Evolutionary conservation across 2,797 vertebrate genomes (phyloP).

Genomic region (Sebastiscus albofasciatus): DNA sequence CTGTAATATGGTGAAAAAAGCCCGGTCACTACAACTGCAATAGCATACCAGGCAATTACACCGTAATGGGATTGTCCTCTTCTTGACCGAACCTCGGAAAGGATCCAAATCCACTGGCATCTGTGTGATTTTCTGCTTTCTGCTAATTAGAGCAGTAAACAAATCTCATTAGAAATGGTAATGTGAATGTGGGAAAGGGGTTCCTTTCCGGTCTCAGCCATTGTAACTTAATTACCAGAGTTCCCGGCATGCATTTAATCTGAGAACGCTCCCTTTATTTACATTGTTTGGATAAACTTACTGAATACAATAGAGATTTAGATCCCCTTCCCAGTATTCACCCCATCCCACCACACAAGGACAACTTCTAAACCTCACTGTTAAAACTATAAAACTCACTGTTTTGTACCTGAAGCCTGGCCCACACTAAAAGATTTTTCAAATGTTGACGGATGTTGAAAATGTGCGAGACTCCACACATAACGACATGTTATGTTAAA

Average conservation of each 20-base stretch:
- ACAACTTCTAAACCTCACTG: constrained; percentile 9
- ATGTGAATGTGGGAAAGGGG: constrained; percentile 56
- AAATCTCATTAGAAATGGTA: constrained; percentile 57
- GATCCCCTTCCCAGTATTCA: constrained; percentile 1
- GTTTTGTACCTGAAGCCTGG: neutral
- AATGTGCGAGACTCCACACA: no score
- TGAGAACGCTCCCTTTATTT: constrained; percentile 33
- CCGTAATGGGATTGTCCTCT: constrained; percentile 28
- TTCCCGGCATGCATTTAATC: constrained; percentile 36
- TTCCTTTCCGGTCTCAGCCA: constrained; percentile 27
- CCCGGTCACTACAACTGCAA: neutral
- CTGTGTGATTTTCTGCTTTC: constrained; percentile 47
- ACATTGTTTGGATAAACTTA: constrained; percentile 32
- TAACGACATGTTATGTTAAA: no score
- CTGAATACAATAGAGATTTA: neutral
- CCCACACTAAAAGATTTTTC: neutral
- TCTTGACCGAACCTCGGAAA: constrained; percentile 25
- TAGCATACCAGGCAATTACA: neutral
- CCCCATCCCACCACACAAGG: constrained; percentile 4
- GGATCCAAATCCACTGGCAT: constrained; percentile 31
- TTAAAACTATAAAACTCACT: neutral
- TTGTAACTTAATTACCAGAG: constrained; percentile 46
- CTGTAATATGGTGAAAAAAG: neutral
- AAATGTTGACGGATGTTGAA: no score
- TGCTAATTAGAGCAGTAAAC: constrained; percentile 52